phyloP scores from a whole-genome alignment of 2,113 vertebrate species.

The Pygoscelis antarcticus region DNA sequence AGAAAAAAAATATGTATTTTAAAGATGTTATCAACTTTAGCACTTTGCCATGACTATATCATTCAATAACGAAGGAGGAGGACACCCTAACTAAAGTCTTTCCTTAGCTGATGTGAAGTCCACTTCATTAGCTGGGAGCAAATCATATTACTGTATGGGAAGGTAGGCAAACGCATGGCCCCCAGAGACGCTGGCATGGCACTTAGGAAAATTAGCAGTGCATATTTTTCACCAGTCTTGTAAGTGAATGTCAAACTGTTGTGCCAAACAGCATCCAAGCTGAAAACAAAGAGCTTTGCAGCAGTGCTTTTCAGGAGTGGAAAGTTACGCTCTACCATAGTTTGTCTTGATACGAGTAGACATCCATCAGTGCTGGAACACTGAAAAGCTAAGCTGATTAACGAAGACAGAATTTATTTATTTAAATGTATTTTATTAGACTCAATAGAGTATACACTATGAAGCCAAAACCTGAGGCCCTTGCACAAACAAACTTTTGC shows the following conservation, averaged over 20 bases:
- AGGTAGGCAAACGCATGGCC: background rate
- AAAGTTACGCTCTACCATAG: background rate
- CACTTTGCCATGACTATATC: background rate
- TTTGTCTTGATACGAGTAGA: background rate
- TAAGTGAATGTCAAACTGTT: constrained; percentile 29
- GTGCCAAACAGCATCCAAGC: constrained; percentile 11
- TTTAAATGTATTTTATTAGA: background rate
- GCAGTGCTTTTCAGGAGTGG: background rate
- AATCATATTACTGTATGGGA: constrained; percentile 13
- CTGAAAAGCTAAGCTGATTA: background rate
- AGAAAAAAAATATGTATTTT: background rate
- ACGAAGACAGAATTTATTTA: background rate
- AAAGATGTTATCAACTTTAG: constrained; percentile 20
- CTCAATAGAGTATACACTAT: background rate
- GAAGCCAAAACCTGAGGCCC: background rate
- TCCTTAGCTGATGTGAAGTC: background rate
- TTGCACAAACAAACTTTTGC: background rate
- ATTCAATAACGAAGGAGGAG: background rate
- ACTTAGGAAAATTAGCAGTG: constrained; percentile 60
- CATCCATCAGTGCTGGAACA: background rate
- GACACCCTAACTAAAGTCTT: background rate
- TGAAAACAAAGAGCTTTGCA: background rate
- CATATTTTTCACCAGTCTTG: constrained; percentile 28
- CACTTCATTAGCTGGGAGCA: constrained; percentile 18
- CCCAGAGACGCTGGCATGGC: background rate